phyloP scores from a whole-genome alignment of 1,140 invertebrate genomes.

The Drosophila tropicalis region DNA sequence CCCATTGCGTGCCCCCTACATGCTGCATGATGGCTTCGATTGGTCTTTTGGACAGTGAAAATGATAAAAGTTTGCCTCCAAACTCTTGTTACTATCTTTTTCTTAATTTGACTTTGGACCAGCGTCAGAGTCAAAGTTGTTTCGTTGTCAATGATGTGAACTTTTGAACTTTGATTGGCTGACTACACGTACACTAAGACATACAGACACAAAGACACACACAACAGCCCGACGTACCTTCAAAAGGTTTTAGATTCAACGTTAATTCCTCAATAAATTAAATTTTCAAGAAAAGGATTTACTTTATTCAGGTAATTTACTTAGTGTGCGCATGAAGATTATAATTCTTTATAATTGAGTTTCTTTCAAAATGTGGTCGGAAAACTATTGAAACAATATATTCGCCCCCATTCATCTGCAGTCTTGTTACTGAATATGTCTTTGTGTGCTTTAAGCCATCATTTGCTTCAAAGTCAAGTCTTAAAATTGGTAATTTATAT shows the following conservation, averaged over 20 bases:
- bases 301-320: not conserved
- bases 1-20: not conserved
- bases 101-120: slow-evolving; percentile 70
- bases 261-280: not conserved
- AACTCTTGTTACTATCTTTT: slow-evolving; percentile 59
- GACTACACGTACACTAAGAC: slow-evolving; percentile 20
- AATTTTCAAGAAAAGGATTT: not conserved
- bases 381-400: too few species aligned
- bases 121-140: slow-evolving; percentile 53
- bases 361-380: too few species aligned
- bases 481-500: not conserved
- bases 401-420: too few species aligned
- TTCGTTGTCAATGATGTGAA: slow-evolving; percentile 71
- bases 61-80: slow-evolving; percentile 70
- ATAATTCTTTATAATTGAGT: too few species aligned
- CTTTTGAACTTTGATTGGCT: slow-evolving; percentile 78
- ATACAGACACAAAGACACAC: slow-evolving; percentile 24
- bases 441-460: not conserved
- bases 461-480: not conserved
- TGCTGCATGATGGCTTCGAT: not conserved
- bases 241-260: not conserved
- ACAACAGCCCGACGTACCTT: slow-evolving; percentile 1
- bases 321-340: not conserved
- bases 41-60: slow-evolving; percentile 57
- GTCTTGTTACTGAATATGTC: not conserved